phyloP scores from a whole-genome alignment of 2,797 vertebrate species.

The Rhodeus uyekii region DNA sequence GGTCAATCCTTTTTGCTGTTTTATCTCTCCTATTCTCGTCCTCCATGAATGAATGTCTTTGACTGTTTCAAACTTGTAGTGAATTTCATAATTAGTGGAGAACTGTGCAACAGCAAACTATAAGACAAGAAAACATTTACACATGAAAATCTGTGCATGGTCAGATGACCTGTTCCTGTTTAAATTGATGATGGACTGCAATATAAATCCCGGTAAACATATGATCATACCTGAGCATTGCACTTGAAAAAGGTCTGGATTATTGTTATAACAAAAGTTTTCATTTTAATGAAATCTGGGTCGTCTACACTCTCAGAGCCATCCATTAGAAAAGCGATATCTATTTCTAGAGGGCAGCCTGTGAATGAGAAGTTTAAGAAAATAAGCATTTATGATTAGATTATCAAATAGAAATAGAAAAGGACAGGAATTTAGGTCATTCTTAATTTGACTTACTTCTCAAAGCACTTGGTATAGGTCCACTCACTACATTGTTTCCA shows the following conservation, averaged over 20 bases:
- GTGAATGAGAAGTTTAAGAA: constrained; percentile 3
- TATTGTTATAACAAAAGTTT: constrained; percentile 64
- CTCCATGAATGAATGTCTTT: neutral
- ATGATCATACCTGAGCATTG: constrained; percentile 56
- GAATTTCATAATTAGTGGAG: fast-evolving
- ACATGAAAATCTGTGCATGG: neutral
- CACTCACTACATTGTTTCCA: fast-evolving
- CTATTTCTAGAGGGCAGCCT: constrained; percentile 66
- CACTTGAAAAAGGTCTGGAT: constrained; percentile 29
- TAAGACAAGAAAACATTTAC: constrained; percentile 32
- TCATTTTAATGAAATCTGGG: constrained; percentile 53
- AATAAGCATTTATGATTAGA: neutral
- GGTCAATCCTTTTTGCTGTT: fast-evolving
- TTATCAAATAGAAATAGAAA: neutral
- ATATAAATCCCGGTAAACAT: neutral
- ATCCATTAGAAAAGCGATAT: constrained; percentile 75
- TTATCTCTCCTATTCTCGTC: fast-evolving
- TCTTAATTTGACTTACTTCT: constrained; percentile 52
- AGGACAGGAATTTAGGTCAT: too few relatives aligned
- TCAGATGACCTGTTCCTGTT: neutral
- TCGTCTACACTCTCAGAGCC: constrained; percentile 61
- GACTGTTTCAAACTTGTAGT: constrained; percentile 58
- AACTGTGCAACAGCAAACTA: constrained; percentile 74
- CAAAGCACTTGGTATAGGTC: constrained; percentile 40
- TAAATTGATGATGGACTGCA: neutral